Percentiles rank a stretch among this genome's conserved stretches.
phyloP scores from a whole-genome alignment of 2,888 invertebrate species.

The Meiosimyza decipiens region DNA sequence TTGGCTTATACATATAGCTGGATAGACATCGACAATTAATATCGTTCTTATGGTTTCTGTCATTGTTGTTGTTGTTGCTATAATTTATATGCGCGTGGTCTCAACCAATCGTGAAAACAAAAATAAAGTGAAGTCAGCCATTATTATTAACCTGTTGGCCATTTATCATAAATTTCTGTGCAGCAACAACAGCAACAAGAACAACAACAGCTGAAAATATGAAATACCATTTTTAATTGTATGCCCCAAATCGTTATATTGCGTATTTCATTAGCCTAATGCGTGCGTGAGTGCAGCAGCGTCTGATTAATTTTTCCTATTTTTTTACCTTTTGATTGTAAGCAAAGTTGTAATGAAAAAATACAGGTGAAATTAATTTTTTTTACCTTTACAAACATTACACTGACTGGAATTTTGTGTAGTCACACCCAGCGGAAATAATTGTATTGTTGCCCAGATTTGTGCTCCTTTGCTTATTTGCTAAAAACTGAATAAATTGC shows the following conservation, averaged over 20 bases:
- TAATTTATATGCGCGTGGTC: background rate
- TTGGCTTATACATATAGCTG: too few relatives aligned
- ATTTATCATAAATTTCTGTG: slow-evolving; percentile 36
- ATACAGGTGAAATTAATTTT: too few relatives aligned
- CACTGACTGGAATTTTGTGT: background rate
- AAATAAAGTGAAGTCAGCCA: slow-evolving; percentile 55
- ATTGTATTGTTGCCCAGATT: too few relatives aligned
- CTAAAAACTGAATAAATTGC: too few relatives aligned
- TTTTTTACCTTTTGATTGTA: background rate
- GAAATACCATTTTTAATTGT: slow-evolving; percentile 31
- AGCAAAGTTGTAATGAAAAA: background rate
- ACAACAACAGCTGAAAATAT: slow-evolving; percentile 26
- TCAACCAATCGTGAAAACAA: slow-evolving; percentile 38
- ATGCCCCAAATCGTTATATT: background rate
- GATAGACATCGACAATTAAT: too few relatives aligned
- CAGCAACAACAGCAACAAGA: slow-evolving; percentile 25
- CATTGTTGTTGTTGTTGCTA: too few relatives aligned
- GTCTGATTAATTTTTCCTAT: background rate
- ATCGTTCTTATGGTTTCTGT: too few relatives aligned
- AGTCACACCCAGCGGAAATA: too few relatives aligned
- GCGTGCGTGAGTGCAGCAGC: background rate
- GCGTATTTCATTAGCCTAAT: background rate
- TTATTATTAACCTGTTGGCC: slow-evolving; percentile 56
- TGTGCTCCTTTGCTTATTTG: too few relatives aligned
- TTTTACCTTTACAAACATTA: background rate